Base-by-base conservation (phyloP, 1,140 invertebrate species). In the Subanguina moxae region DNA sequence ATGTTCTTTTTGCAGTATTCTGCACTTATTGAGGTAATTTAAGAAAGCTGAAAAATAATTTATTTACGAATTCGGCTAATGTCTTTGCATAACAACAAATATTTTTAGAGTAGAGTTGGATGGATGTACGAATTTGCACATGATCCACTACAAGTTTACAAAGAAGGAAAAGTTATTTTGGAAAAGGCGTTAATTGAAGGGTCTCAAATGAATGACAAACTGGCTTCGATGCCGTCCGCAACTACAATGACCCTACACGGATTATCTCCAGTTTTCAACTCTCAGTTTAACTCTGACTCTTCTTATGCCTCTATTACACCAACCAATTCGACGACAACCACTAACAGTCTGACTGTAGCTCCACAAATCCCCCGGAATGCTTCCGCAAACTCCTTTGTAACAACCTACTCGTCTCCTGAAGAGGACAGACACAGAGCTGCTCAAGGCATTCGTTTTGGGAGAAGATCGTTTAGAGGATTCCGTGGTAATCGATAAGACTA, bases 71-170 rank as follows among this genome's bases (percentile, higher is more conserved):
- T 5, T 38, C 11, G 3, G 3, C 3, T 3, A 38, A 38, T 38
- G 3, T 38, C 32, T 11, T 11, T 38, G 32, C 32, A 38, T 38
- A 38, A 38, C 3, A 38, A 5, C 32, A 38, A 3, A 3, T 38
- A 38, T 38, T 17, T 71, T 68, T 62, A 71, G 70, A 42, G 30
- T 23, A 25, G 59, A 17, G 27, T 71, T 42, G 70, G 70, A 15
- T 71, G 70, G 70, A 52, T 67, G 28, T 71, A 71, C 71, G 70
- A 71, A 19, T 67, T 72, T 42, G 57, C 61, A 9, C 38, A 43
- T 13, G 42, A 65, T 56, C 21, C 46, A 27, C 65, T 70, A 28
- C 67, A 68, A 68, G 23, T 30, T 13, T 68, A 68, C 30, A 68
- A 68, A 57, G 67, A 68, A 68, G 67, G 67, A 17, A 46, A 67